Percentiles rank a stretch among this genome's conserved stretches.
Conservation (phyloP, 2,888 invertebrate species). For the Drosophila mercatorum region DNA sequence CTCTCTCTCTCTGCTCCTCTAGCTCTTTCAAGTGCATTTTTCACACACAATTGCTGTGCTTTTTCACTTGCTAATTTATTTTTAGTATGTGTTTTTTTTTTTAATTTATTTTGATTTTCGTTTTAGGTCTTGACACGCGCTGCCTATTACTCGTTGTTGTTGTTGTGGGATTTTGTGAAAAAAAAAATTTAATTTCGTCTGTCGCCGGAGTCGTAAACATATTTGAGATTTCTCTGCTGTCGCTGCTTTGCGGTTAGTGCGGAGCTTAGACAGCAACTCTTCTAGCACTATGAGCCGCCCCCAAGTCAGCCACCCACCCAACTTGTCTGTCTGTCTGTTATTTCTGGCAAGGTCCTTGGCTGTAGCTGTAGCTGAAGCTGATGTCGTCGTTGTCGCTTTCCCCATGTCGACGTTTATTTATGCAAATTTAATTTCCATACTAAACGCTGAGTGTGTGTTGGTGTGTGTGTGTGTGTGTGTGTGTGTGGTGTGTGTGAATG, state of each 20-base stretch:
- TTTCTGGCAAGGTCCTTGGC: conserved; percentile 62
- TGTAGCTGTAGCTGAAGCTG: conserved; percentile 45
- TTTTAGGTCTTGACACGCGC: conserved; percentile 46
- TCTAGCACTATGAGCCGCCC: conserved; percentile 39
- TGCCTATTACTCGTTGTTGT: conserved; percentile 36
- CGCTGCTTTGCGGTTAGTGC: conserved; percentile 31
- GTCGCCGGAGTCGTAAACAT: conserved; percentile 62
- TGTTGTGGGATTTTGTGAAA: conserved; percentile 19
- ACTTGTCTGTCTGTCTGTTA: conserved; percentile 34
- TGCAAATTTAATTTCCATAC: conserved; percentile 81
- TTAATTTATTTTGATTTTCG: conserved; percentile 18
- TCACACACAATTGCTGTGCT: conserved; percentile 17
- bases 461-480: conserved; percentile 9
- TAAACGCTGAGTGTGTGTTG: conserved; percentile 58
- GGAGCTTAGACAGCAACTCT: conserved; percentile 57
- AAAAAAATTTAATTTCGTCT: conserved; percentile 63
- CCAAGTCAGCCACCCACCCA: background rate
- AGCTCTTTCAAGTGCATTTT: conserved; percentile 55
- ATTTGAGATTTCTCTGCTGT: conserved; percentile 65
- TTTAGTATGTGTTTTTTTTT: conserved; percentile 4
- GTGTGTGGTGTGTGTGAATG: conserved; percentile 7
- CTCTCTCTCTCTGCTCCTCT: background rate
- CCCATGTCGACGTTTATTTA: conserved; percentile 79
- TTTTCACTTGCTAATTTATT: conserved; percentile 31
- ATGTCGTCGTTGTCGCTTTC: conserved; percentile 55